Conservation (phyloP, 23 tunicate genomes). For the Botrylloides violaceus region DNA sequence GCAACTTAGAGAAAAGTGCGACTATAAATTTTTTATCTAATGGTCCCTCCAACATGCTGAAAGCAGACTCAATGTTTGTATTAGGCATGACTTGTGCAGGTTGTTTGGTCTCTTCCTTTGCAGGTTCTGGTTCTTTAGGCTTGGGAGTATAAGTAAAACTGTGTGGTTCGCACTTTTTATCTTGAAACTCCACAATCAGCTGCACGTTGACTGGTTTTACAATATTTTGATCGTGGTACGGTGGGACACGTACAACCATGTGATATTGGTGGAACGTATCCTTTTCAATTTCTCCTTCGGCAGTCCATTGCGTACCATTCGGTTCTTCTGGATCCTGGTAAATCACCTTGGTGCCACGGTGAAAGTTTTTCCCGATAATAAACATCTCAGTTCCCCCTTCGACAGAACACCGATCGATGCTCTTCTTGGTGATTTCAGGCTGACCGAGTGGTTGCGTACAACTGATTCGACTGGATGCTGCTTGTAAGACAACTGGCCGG, state of each 20-base stretch:
- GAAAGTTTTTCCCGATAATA: constrained; percentile 88
- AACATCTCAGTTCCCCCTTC: constrained; percentile 84
- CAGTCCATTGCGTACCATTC: constrained; percentile 83
- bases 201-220: constrained; percentile 84
- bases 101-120: constrained; percentile 5
- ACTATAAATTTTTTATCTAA: constrained; percentile 36
- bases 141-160: constrained; percentile 72
- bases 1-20: constrained; percentile 32
- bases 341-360: constrained; percentile 61
- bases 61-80: constrained; percentile 4
- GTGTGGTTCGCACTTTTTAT: constrained; percentile 77
- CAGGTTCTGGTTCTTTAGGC: neutral
- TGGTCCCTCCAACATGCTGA: constrained; percentile 25
- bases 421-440: constrained; percentile 86
- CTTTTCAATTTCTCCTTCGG: constrained; percentile 57
- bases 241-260: constrained; percentile 72
- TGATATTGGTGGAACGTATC: constrained; percentile 85
- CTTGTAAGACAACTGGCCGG: constrained; percentile 32
- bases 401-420: constrained; percentile 66
- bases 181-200: constrained; percentile 68
- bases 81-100: neutral
- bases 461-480: constrained; percentile 63
- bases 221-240: constrained; percentile 74
- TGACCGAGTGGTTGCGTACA: constrained; percentile 98
- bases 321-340: constrained; percentile 92